Base-by-base conservation (phyloP, 2,888 invertebrate species). In the Trichogramma dendrolimi region DNA sequence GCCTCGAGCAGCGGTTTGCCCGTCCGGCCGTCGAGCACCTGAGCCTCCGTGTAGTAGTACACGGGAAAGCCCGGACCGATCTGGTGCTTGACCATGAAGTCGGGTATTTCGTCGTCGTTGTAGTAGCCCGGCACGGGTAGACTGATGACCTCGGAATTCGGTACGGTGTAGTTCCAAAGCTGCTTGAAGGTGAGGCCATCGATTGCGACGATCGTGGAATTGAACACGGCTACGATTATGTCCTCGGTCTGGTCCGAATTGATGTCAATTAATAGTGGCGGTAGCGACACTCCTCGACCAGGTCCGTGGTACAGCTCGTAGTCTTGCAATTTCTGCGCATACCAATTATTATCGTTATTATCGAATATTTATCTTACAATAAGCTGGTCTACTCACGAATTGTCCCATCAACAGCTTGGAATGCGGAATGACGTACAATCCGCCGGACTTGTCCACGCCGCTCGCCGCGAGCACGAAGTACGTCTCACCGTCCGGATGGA, bases 81-180 rank as follows among this genome's bases (percentile, higher is more conserved):
- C 60, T 84, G 83, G 71, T 84, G 90, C 69, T 90, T 89, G 1
- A 92, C 83, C 80, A 91, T 82, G 72, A 92, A 89, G 76, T 92
- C 92, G 0, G 91, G 90, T 5, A 88, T 78, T 68, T 87, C 83
- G 72, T 92, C 92, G 67, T 86, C 85, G 74, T 91, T 89, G 72
- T 87, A 92, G 76, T 86, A 91, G 0, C 89, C 91, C 2, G 90
- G 89, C 8, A 89, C 87, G 48, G 91, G 90, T 55, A 89, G 85
- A 71, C 90, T 89, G 70, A 88, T 87, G 8, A 88, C 85, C 78
- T 90, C 88, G 5, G 89, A 84, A 71, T 80, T 76, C 1, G 86
- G 84, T 64, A 88, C 82, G 0, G 86, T 84, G 68, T 84, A 87
- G 69, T 88, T 89, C 92, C 92, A 92, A n/a, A 92, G 73, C 70